Conservation (phyloP, 2,888 invertebrate genomes). For the Chloromyia formosa region DNA sequence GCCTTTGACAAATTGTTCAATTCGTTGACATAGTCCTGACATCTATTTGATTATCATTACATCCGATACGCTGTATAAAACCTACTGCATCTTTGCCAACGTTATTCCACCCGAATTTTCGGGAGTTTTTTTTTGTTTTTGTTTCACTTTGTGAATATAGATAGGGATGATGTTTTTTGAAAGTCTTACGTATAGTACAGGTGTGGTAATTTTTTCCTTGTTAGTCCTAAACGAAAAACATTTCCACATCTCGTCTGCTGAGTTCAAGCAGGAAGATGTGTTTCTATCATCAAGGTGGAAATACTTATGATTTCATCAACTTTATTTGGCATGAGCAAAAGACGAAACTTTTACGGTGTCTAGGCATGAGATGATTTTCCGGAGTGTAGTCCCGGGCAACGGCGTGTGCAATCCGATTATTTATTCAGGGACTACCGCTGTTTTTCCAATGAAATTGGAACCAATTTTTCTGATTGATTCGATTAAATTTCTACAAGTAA, state of each 20-base stretch:
- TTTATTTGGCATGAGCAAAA: not conserved
- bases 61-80: not conserved
- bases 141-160: not conserved
- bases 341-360: not conserved
- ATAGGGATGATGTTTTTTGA: not conserved
- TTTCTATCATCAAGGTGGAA: not conserved
- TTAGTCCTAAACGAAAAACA: too few species aligned
- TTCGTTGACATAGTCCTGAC: conserved; percentile 33
- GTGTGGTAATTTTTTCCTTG: too few species aligned
- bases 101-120: not conserved
- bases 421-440: conserved; percentile 38
- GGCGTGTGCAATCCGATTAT: not conserved
- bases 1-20: conserved; percentile 38
- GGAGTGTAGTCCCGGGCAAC: not conserved
- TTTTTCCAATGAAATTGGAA: conserved; percentile 20
- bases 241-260: not conserved
- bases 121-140: not conserved
- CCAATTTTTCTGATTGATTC: conserved; percentile 36
- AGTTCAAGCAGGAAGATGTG: not conserved
- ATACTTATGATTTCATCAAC: conserved; percentile 4
- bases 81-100: not conserved
- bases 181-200: not conserved
- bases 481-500: conserved; percentile 14
- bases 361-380: not conserved
- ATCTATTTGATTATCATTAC: conserved; percentile 38